These are phyloP conservation scores for Ataeniobius toweri DNA, from an alignment of 2,797 vertebrate species.

Conservation along the genomic window DNA sequence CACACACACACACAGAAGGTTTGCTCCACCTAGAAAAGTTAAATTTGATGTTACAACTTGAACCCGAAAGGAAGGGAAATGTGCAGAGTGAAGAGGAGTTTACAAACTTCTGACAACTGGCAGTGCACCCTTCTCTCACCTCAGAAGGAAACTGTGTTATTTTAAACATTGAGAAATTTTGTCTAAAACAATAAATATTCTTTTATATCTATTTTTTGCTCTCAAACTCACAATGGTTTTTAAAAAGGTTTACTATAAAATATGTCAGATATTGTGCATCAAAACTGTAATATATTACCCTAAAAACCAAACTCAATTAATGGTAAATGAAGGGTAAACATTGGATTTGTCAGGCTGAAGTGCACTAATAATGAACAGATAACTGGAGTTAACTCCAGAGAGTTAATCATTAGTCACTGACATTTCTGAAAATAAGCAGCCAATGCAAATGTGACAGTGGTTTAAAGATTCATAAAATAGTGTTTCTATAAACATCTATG, in stretches of 20 bases:
- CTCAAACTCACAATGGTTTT: conserved; percentile 19
- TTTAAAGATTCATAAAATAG: too few species aligned
- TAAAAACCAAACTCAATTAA: conserved; percentile 4
- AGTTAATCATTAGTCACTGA: too few species aligned
- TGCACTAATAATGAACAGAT: too few species aligned
- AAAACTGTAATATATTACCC: background rate
- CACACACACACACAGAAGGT: background rate
- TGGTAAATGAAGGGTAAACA: background rate
- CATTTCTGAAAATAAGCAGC: too few species aligned
- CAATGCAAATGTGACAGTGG: too few species aligned
- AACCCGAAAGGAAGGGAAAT: conserved; percentile 58
- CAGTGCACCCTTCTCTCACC: conserved; percentile 34
- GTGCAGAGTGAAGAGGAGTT: conserved; percentile 65
- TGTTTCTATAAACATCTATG: too few species aligned
- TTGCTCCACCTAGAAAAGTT: conserved; percentile 73
- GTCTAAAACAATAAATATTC: conserved; percentile 33
- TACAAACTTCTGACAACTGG: conserved; percentile 68
- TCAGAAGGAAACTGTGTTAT: conserved; percentile 31
- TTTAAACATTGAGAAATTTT: conserved; percentile 38
- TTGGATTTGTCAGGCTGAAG: background rate
- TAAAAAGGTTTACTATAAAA: conserved; percentile 7
- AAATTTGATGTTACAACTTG: conserved; percentile 68
- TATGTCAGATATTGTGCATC: background rate
- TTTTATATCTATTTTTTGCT: conserved; percentile 29
- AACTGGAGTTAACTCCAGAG: too few species aligned